Conservation (phyloP, 1,140 invertebrate genomes). For the Pachypsylla venusta region DNA sequence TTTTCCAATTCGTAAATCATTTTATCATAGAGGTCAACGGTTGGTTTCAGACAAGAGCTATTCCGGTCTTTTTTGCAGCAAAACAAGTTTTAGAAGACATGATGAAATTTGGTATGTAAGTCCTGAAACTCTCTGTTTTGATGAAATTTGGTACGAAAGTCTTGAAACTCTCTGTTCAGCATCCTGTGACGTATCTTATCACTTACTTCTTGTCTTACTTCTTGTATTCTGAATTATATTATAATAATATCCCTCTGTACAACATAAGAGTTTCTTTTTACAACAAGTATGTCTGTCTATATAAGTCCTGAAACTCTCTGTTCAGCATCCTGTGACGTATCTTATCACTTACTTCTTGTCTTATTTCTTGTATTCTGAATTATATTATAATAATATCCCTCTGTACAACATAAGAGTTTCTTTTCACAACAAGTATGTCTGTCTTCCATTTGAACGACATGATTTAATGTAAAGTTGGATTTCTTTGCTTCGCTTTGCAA, state of each 20-base stretch:
- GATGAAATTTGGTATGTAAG: too few relatives aligned
- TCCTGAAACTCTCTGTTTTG: too few relatives aligned
- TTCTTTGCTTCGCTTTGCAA: slow-evolving; percentile 51
- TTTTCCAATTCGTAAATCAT: too few relatives aligned
- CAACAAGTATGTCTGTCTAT: slow-evolving; percentile 59
- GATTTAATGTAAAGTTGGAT: slow-evolving; percentile 68
- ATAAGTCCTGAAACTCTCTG: too few relatives aligned
- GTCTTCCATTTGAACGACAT: slow-evolving; percentile 47
- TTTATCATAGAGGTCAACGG: too few relatives aligned
- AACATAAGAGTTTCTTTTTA: slow-evolving; percentile 50
- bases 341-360: slow-evolving; percentile 76
- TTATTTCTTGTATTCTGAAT: slow-evolving; percentile 76
- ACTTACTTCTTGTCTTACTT: slow-evolving; percentile 73
- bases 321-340: too few relatives aligned
- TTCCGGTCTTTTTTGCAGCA: too few relatives aligned
- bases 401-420: slow-evolving; percentile 51
- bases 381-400: slow-evolving; percentile 63
- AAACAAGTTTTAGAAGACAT: too few relatives aligned
- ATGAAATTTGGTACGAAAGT: too few relatives aligned
- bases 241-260: slow-evolving; percentile 60
- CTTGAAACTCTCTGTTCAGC: too few relatives aligned
- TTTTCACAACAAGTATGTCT: slow-evolving; percentile 57
- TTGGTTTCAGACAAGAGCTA: too few relatives aligned
- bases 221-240: slow-evolving; percentile 76
- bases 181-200: too few relatives aligned